Percentiles rank a stretch among this genome's conserved stretches.
Conservation (phyloP, 2,888 invertebrate species). For the Nomada goodeniana region DNA sequence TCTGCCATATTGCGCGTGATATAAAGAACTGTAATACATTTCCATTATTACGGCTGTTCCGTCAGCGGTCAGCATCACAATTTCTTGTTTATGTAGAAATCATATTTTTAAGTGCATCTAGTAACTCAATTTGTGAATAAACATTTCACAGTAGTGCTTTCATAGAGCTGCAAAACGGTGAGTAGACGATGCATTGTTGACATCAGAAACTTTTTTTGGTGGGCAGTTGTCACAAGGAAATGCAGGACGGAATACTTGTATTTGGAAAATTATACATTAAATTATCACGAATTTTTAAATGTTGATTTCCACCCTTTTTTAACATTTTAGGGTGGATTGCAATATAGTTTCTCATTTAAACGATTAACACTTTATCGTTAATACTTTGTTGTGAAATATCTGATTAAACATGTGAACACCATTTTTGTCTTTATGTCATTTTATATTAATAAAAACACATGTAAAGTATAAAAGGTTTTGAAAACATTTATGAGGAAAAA, state of each 20-base stretch:
- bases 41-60: slow-evolving; percentile 64
- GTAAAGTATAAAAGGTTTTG: too few relatives aligned
- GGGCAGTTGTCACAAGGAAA: slow-evolving; percentile 46
- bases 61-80: slow-evolving; percentile 64
- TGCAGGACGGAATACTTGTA: background rate
- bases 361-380: slow-evolving; percentile 23
- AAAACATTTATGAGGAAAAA: too few relatives aligned
- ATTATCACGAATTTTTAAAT: background rate
- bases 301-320: background rate
- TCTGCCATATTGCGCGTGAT: slow-evolving; percentile 75
- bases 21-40: slow-evolving; percentile 67
- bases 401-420: slow-evolving; percentile 1
- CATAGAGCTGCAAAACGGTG: slow-evolving; percentile 45
- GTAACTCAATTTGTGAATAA: slow-evolving; percentile 28
- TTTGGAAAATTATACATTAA: slow-evolving; percentile 1
- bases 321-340: background rate
- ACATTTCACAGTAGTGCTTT: slow-evolving; percentile 33
- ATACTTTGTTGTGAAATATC: slow-evolving; percentile 11
- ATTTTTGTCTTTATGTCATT: slow-evolving; percentile 20
- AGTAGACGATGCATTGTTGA: slow-evolving; percentile 66
- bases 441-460: background rate
- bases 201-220: slow-evolving; percentile 59
- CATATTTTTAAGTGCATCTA: slow-evolving; percentile 23
- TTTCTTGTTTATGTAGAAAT: slow-evolving; percentile 55
- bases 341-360: slow-evolving; percentile 10